Evolutionary conservation across 2,888 invertebrate species (phyloP), one percentile per base, ranked within the genome.

Genomic region (Calameuta filiformis): DNA sequence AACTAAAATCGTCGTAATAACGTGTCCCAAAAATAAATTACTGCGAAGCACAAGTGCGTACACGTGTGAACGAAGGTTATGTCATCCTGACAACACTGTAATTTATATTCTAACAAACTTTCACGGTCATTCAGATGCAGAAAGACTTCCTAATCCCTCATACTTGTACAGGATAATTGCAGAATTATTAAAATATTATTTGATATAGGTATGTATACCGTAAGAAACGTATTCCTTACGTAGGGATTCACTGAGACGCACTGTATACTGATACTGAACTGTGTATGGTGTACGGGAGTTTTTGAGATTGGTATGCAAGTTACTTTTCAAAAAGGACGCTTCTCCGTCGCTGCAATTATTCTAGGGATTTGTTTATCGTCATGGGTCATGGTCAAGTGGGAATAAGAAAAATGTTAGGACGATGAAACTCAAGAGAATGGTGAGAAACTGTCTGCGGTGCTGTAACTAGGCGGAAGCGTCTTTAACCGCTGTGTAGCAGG

Each of bases 381-480:
- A 40, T 23, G 56, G 56, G 56, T 56, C 2, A 23, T 23, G 56
- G 23, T 56, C 56, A 56, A 9, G 9, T 9, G 23, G 23, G 6
- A 56, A 15, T 9, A 56, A 6, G 9, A 56, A 56, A 56, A 56
- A 56, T 9, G 9, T 56, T 56, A 15, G 23, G 23, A 56, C 40
- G 40, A 23, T 56, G 23, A 23, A 56, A 56, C 23, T 15, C 56
- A 9, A 56, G 56, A 56, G 56, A 56, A 56, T 15, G 56, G 23
- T 56, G 12, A 35, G 35, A 76, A 35, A 76, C 75, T 71, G 56
- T 69, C 68, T 76, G 77, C 74, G 81, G 77, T 73, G 80, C 79
- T 82, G 86, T 87, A 87, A 81, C 83, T 79, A 85, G 80, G 84
- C 88, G 88, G 87, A 88, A 86, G 85, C 81, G 71, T 78, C 23